phyloP scores from a whole-genome alignment of 2,797 vertebrate species.

The Platalea minor region DNA sequence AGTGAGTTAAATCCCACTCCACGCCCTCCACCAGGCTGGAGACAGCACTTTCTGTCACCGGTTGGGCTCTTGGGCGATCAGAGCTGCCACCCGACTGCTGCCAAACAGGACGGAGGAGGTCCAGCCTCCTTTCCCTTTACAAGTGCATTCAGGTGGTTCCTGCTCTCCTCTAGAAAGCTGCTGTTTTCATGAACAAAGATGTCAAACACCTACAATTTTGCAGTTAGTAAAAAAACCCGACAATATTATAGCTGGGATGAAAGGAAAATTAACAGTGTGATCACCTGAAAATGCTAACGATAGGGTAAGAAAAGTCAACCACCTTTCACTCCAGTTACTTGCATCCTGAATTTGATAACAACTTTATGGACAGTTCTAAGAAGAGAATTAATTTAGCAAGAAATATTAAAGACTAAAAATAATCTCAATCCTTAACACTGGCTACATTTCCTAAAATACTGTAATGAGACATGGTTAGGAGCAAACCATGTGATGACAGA shows the following conservation, averaged over 20 bases:
- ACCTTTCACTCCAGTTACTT: not conserved
- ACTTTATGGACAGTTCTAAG: not conserved
- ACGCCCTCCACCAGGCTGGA: not conserved
- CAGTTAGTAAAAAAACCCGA: not conserved
- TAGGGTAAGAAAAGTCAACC: not conserved
- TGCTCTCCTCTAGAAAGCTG: not conserved
- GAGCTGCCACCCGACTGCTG: rapidly evolving
- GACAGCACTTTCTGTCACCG: rapidly evolving
- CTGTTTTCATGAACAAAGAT: not conserved
- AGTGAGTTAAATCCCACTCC: not conserved
- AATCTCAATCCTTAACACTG: not conserved
- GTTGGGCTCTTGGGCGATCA: rapidly evolving
- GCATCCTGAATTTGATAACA: not conserved
- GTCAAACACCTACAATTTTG: not conserved
- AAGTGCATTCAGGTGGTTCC: not conserved
- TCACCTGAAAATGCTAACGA: not conserved
- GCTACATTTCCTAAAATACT: not conserved
- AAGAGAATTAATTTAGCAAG: not conserved
- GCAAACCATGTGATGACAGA: not conserved
- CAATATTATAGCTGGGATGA: rapidly evolving
- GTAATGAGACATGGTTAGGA: not conserved
- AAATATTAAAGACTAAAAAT: not conserved
- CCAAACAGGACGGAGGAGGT: not conserved
- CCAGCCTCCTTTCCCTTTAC: not conserved
- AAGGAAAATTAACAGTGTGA: not conserved